Evolutionary conservation across 2,797 vertebrate species (phyloP).

Genomic region (Gobio occitaniae): DNA sequence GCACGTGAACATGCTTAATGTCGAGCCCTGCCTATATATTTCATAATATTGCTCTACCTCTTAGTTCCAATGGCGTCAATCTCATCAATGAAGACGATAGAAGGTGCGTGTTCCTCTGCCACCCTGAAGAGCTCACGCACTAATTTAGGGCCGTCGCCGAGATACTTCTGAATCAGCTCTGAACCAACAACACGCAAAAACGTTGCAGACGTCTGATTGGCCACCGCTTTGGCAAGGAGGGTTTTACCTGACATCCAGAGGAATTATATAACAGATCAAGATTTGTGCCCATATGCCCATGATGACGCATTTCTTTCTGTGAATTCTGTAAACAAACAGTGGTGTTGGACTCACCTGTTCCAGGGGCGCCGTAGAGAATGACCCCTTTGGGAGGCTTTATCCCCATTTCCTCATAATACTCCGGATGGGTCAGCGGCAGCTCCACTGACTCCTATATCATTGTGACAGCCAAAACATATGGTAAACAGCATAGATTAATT

Average conservation of each 20-base stretch:
- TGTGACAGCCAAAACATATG: constrained; percentile 37
- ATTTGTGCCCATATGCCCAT: not conserved
- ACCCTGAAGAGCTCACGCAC: constrained; percentile 94
- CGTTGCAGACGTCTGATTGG: constrained; percentile 95
- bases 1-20: no score
- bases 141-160: constrained; percentile 94
- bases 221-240: constrained; percentile 94
- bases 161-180: constrained; percentile 96
- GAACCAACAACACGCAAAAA: constrained; percentile 96
- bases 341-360: constrained; percentile 84
- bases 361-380: constrained; percentile 93
- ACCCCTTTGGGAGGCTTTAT: constrained; percentile 98
- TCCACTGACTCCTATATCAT: constrained; percentile 92
- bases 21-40: no score
- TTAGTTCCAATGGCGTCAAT: constrained; percentile 97
- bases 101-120: constrained; percentile 92
- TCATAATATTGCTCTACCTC: constrained; percentile 74
- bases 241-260: constrained; percentile 87
- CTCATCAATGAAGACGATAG: constrained; percentile 97
- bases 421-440: constrained; percentile 95
- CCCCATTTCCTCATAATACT: constrained; percentile 98
- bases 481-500: not conserved
- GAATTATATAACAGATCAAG: not conserved
- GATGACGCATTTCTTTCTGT: not conserved
- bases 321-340: not conserved